Conservation (phyloP, 2,113 vertebrate genomes). For the Thryonomys swinderianus region DNA sequence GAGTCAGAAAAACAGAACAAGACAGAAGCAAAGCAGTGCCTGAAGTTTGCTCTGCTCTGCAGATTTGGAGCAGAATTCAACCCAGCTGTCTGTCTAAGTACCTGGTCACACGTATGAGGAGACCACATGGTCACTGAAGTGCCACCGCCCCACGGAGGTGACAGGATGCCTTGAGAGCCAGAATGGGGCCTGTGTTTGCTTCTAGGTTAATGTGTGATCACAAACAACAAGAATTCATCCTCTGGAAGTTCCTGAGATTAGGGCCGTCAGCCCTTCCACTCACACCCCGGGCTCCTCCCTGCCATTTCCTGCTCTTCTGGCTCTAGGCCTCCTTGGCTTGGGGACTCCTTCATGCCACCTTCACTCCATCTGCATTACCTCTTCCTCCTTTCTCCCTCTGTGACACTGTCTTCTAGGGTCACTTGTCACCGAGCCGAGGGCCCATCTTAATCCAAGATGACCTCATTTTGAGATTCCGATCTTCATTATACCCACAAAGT, state of each 20-base stretch:
- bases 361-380: background rate
- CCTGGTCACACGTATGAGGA: background rate
- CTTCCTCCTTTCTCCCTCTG: background rate
- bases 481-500: background rate
- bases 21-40: background rate
- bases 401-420: background rate
- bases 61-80: background rate
- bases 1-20: background rate
- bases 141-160: background rate
- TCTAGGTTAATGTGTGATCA: accelerated
- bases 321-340: background rate
- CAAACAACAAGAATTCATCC: background rate
- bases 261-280: too few relatives aligned
- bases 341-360: background rate
- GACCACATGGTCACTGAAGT: background rate
- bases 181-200: accelerated
- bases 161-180: background rate
- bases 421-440: background rate
- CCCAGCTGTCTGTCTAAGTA: too few relatives aligned
- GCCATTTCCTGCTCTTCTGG: background rate
- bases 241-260: background rate
- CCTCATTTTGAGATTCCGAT: background rate
- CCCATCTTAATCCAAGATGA: background rate
- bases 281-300: background rate
- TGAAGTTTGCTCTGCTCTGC: background rate